Percentiles rank a stretch among this genome's conserved stretches.
Evolutionary conservation across 2,797 vertebrate species (phyloP).

Genomic region (Botia almorhae): DNA sequence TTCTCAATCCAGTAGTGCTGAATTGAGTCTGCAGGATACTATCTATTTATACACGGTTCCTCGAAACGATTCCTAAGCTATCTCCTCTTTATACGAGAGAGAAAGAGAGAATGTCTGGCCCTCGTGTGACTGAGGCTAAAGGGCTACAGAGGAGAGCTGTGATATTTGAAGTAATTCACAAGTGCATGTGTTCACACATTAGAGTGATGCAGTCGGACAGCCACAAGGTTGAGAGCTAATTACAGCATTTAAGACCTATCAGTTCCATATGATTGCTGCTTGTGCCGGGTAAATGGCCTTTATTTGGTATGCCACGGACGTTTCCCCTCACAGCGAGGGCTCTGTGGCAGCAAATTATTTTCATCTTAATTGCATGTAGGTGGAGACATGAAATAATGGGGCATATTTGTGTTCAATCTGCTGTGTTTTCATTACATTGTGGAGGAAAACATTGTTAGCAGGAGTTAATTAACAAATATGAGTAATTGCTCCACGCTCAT

Average conservation of each 20-base stretch:
- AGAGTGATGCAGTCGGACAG: constrained; percentile 59
- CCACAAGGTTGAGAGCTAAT: constrained; percentile 66
- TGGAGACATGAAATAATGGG: constrained; percentile 60
- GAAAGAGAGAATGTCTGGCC: constrained; percentile 35
- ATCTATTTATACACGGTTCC: neutral
- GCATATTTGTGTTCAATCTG: constrained; percentile 59
- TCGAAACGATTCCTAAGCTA: constrained; percentile 22
- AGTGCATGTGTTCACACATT: constrained; percentile 56
- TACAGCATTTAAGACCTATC: constrained; percentile 68
- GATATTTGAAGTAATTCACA: constrained; percentile 62
- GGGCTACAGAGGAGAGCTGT: constrained; percentile 43
- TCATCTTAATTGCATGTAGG: constrained; percentile 62
- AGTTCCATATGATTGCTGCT: constrained; percentile 60
- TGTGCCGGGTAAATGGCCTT: constrained; percentile 50
- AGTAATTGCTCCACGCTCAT: constrained; percentile 71
- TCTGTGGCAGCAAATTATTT: constrained; percentile 58
- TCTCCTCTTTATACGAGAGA: constrained; percentile 10
- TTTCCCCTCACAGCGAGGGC: constrained; percentile 55
- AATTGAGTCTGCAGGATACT: neutral
- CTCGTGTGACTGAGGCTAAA: constrained; percentile 49
- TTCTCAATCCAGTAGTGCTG: constrained; percentile 12
- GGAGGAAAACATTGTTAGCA: constrained; percentile 68
- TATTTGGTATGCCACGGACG: constrained; percentile 61
- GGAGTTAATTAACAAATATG: constrained; percentile 81
- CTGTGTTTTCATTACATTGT: constrained; percentile 62